Base-by-base conservation (phyloP, 1,140 invertebrate genomes). In the Heliothis subflexa region DNA sequence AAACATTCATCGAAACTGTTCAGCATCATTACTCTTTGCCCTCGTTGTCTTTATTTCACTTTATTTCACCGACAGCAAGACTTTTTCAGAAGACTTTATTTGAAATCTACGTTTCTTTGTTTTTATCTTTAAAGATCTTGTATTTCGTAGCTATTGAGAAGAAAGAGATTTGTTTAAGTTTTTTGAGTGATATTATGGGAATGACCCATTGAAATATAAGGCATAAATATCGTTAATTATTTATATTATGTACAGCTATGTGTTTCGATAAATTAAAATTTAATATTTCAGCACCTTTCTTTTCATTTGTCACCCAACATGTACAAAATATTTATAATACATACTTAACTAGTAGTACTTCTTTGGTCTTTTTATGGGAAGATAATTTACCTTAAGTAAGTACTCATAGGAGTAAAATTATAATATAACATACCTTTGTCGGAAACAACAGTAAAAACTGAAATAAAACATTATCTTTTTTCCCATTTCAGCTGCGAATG, bases 1-100 rank as follows among this genome's bases (percentile, higher is more conserved):
- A 86, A 85, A 90, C 86, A 90, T 91, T 88, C 87, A 90, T 88
- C 77, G 82, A 79, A 86, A 85, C 84, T 83, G 85, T 90, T 90
- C 83, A 76, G 86, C 85, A 85, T 89, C 87, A 88, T 90, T 89
- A 91, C 86, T 90, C 88, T 85, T 86, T 87, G 86, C 86, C 89
- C 85, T 84, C 81, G 82, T 87, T 89, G 86, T 87, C 82, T 91
- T 84, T 89, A 80, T 86, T 86, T 83, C 71, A 85, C 85, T 85
- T 85, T 86, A 84, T 84, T 83, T 82, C 61, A 66, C 45, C 16
- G 74, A 66, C 55, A 54, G 50, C 47, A 25, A 25, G 40, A 76
- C 4, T 55, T 68, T 77, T 68, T 66, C 61, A 55, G 50, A 66
- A 66, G 25, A 21, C 59, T 54, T 14, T 55, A 72, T 72, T 40